These are phyloP conservation scores for Nowickia ferox DNA, from an alignment of 2,888 invertebrate genomes.

Conservation along the genomic window DNA sequence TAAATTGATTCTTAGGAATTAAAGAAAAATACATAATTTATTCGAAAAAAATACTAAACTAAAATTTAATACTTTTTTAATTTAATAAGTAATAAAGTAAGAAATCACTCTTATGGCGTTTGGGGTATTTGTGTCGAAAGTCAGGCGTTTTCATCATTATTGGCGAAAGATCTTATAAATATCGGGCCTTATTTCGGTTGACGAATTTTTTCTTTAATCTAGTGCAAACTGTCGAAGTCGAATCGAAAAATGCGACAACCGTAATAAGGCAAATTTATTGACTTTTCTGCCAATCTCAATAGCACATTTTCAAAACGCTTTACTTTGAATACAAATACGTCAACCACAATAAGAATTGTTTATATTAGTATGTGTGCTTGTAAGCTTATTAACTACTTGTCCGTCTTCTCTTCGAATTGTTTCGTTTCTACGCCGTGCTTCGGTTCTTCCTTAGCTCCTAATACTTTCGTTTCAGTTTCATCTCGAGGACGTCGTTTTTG, in stretches of 20 bases:
- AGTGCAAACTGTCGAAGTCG: too few relatives aligned
- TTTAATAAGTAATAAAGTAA: slow-evolving; percentile 51
- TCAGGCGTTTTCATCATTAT: too few relatives aligned
- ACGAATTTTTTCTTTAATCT: too few relatives aligned
- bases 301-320: neutral
- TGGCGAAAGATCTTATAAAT: too few relatives aligned
- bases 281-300: too few relatives aligned
- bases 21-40: slow-evolving; percentile 59
- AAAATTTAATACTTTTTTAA: slow-evolving; percentile 65
- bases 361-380: slow-evolving; percentile 17
- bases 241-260: too few relatives aligned
- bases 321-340: neutral
- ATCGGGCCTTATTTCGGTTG: too few relatives aligned
- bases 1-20: slow-evolving; percentile 49
- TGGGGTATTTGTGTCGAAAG: neutral
- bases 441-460: slow-evolving; percentile 76
- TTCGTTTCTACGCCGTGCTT: slow-evolving; percentile 67
- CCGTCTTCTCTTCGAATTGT: slow-evolving; percentile 24
- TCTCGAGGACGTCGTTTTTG: slow-evolving; percentile 79
- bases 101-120: neutral
- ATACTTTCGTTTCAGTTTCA: slow-evolving; percentile 79
- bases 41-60: slow-evolving; percentile 69
- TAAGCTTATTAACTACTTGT: slow-evolving; percentile 47
- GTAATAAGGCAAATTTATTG: too few relatives aligned
- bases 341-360: slow-evolving; percentile 9